Conservation (phyloP, 2,797 vertebrate species). For the Enteromius trimaculatus region DNA sequence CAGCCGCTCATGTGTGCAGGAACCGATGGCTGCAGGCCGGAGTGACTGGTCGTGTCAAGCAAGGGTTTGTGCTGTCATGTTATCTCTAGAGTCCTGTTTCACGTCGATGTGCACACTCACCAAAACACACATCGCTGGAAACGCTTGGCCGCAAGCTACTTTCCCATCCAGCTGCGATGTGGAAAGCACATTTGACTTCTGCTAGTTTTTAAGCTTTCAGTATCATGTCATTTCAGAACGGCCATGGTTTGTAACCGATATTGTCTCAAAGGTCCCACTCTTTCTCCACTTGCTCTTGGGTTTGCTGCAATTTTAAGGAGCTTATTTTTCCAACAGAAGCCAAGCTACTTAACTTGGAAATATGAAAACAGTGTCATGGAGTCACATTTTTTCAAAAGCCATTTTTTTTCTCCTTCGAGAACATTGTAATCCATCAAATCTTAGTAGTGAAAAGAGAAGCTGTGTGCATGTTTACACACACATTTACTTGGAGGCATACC, state of each 20-base stretch:
- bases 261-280: constrained; percentile 48
- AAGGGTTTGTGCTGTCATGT: constrained; percentile 57
- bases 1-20: not conserved
- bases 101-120: constrained; percentile 51
- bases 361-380: constrained; percentile 43
- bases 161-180: constrained; percentile 54
- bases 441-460: constrained; percentile 38
- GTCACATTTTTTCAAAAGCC: constrained; percentile 35
- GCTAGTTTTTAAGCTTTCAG: constrained; percentile 68
- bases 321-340: constrained; percentile 42
- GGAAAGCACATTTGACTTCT: constrained; percentile 69
- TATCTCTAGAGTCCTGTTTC: constrained; percentile 68
- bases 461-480: constrained; percentile 30
- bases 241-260: constrained; percentile 59
- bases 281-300: not conserved
- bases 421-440: constrained; percentile 40
- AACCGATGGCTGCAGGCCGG: constrained; percentile 47
- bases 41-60: constrained; percentile 20
- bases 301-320: constrained; percentile 40
- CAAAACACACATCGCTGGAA: constrained; percentile 39
- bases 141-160: constrained; percentile 19
- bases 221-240: constrained; percentile 71
- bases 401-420: not conserved
- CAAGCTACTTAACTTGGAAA: constrained; percentile 35
- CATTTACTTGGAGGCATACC: not conserved